Base-by-base conservation (phyloP, 2,113 vertebrate genomes). In the Cephalopterus ornatus region DNA sequence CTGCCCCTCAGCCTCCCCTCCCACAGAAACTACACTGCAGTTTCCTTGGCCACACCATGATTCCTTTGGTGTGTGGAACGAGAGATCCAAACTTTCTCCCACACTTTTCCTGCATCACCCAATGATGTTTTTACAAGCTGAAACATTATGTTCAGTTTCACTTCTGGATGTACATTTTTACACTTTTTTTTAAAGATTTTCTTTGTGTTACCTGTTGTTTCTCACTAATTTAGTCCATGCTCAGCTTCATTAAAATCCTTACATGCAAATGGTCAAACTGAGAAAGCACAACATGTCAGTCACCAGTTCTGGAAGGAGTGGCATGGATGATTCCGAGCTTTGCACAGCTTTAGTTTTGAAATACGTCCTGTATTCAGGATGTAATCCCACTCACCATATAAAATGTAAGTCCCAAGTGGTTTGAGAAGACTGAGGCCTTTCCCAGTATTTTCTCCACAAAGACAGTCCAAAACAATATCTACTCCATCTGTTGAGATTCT, bases 371-470 rank as follows among this genome's bases (percentile, higher is more conserved):
- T 3, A 23, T 88, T 88, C 50, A 28, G 26, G 26, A 52, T 9
- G 5, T 10, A 16, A 59, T 76, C 37, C 37, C 86, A 98, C 99
- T 95, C 67, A 99, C 99, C 99, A 37, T 99, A 99, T 85, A 99
- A 98, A 97, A 99, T 99, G 42, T 99, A 99, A 56, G 99, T 99
- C 92, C 99, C 99, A 94, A 99, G 97, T 6, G 99, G 99, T 94
- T 99, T 99, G 82, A 99, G 98, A 90, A 99, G 98, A 95, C 98
- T 98, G 87, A 99, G 98, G 26, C 99, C 99, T 98, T 99, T 99
- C 44, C 99, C 99, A 17, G 99, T 99, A 88, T 99, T 99, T 96
- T 99, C 99, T 66, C 99, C 99, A 97, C 99, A 99, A 73, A 99
- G 97, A 89, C 99, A 99, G 95, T 99, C 99, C 96, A 99, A 97